phyloP scores from a whole-genome alignment of 2,797 vertebrate genomes.

The Sylvia borin region DNA sequence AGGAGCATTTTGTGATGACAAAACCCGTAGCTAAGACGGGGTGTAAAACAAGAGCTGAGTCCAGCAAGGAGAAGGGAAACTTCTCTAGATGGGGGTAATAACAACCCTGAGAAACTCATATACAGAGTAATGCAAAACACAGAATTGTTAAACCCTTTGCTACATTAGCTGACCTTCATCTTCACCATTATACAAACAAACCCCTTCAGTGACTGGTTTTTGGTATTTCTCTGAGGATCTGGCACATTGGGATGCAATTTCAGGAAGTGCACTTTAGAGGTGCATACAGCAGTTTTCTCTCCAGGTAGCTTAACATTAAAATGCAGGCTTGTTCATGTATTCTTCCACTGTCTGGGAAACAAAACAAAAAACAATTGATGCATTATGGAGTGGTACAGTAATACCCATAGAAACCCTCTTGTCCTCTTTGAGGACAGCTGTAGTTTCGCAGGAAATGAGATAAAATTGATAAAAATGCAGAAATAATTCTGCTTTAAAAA shows the following conservation, averaged over 20 bases:
- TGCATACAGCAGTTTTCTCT: background rate
- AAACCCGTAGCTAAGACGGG: background rate
- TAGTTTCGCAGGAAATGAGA: background rate
- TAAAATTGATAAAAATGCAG: background rate
- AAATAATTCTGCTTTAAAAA: background rate
- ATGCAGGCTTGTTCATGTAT: slow-evolving; percentile 90
- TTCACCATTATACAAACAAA: slow-evolving; percentile 66
- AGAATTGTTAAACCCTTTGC: slow-evolving; percentile 56
- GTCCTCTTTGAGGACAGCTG: background rate
- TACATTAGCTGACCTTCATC: slow-evolving; percentile 69
- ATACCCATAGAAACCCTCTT: background rate
- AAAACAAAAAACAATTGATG: background rate
- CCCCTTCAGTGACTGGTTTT: slow-evolving; percentile 42
- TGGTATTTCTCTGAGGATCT: slow-evolving; percentile 52
- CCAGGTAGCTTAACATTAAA: slow-evolving; percentile 75
- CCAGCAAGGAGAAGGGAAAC: slow-evolving; percentile 5
- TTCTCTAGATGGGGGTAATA: background rate
- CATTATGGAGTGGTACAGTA: background rate
- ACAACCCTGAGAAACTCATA: slow-evolving; percentile 26
- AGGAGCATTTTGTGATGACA: slow-evolving; percentile 31
- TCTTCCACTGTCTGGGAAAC: slow-evolving; percentile 88
- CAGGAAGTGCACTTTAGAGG: background rate
- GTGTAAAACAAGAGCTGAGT: slow-evolving; percentile 40
- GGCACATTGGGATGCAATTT: slow-evolving; percentile 21
- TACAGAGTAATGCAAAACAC: slow-evolving; percentile 32